A percentile compares a stretch with the other conserved stretches of the same genome.
Conservation (phyloP, 2,113 vertebrate species). For the Misgurnus mizolepis region DNA sequence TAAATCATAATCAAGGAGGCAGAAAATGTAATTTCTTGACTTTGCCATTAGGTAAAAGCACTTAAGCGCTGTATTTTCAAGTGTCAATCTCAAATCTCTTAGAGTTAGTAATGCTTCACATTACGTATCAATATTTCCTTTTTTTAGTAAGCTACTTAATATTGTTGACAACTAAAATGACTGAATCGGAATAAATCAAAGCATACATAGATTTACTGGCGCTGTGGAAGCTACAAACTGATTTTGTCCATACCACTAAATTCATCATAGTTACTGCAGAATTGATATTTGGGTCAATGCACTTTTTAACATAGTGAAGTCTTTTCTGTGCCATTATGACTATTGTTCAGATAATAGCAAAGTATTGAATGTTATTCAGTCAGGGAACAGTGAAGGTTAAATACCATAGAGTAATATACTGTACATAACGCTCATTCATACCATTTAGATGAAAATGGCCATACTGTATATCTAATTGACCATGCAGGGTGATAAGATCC, state of each 20-base stretch:
- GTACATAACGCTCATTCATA: background rate
- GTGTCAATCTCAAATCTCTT: conserved; percentile 7
- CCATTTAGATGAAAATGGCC: background rate
- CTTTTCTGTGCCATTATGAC: background rate
- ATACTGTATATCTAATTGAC: conserved; percentile 13
- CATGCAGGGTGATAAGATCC: conserved; percentile 1
- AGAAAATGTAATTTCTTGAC: conserved; percentile 32
- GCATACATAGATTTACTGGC: no score
- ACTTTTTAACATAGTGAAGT: background rate
- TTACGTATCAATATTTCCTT: background rate
- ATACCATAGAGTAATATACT: background rate
- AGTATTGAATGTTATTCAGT: background rate
- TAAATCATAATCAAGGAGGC: conserved; percentile 21
- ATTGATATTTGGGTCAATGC: conserved; percentile 1
- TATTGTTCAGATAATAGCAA: conserved; percentile 20
- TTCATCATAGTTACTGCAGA: conserved; percentile 4
- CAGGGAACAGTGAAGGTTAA: conserved; percentile 27
- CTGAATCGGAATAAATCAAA: no score
- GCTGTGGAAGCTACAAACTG: no score
- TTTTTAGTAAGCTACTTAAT: background rate
- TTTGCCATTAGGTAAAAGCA: conserved; percentile 13
- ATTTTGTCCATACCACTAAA: background rate
- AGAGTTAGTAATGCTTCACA: background rate
- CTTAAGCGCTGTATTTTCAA: background rate
- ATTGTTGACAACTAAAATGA: background rate